Percentiles rank a stretch among this genome's conserved stretches.
These are phyloP conservation scores for Taphrorychus bicolor DNA, from an alignment of 2,888 invertebrate species.

Conservation along the genomic window DNA sequence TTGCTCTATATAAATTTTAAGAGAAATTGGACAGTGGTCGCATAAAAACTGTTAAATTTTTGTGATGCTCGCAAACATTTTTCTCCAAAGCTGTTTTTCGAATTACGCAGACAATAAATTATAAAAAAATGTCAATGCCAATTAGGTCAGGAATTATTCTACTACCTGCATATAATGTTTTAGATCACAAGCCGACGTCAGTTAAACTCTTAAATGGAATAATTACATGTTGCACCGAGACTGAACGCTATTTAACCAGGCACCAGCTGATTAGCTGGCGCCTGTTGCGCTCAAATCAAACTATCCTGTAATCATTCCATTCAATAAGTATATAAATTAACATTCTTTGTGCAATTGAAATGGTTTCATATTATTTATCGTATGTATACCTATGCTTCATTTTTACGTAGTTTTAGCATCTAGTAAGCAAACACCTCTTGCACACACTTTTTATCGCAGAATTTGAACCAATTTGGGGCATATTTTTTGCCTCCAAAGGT, in stretches of 20 bases:
- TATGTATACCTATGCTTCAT: neutral
- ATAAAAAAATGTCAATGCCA: neutral
- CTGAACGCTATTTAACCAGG: constrained; percentile 41
- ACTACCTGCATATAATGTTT: constrained; percentile 28
- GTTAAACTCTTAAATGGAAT: constrained; percentile 41
- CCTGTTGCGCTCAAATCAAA: constrained; percentile 40
- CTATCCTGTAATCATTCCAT: constrained; percentile 30
- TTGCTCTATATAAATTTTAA: neutral
- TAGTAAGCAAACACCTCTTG: too few relatives aligned
- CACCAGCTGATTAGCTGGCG: constrained; percentile 47
- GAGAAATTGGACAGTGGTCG: neutral
- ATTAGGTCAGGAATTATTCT: constrained; percentile 10
- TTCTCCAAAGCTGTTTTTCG: too few relatives aligned
- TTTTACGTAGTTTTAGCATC: neutral
- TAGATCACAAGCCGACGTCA: constrained; percentile 21
- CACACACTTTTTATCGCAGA: too few relatives aligned
- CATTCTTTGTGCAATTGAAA: neutral
- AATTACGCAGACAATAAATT: too few relatives aligned
- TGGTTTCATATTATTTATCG: neutral
- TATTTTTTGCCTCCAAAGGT: too few relatives aligned
- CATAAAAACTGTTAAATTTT: too few relatives aligned
- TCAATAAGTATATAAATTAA: constrained; percentile 15
- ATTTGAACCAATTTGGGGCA: too few relatives aligned
- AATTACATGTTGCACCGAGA: constrained; percentile 43
- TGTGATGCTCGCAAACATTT: too few relatives aligned